A percentile compares a stretch with the other conserved stretches of the same genome.
These are phyloP conservation scores for Rotaria magnacalcarata DNA, from an alignment of 2,888 invertebrate species.

Conservation along the genomic window DNA sequence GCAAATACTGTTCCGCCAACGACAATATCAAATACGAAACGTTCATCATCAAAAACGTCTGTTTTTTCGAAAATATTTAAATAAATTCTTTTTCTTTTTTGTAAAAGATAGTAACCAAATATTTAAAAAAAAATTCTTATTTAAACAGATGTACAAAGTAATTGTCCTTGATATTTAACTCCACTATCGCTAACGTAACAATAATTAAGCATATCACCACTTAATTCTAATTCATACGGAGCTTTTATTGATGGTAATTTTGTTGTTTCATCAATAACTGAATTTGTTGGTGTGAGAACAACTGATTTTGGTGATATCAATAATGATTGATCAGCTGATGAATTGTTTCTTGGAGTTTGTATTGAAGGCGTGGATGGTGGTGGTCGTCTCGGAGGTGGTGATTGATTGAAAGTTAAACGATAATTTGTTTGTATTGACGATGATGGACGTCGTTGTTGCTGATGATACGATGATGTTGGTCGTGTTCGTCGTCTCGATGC, in stretches of 20 bases:
- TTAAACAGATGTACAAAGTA: background rate
- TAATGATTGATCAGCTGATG: background rate
- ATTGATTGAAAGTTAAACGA: background rate
- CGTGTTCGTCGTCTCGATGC: background rate
- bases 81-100: background rate
- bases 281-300: background rate
- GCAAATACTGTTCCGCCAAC: background rate
- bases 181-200: constrained; percentile 10
- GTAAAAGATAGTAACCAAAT: background rate
- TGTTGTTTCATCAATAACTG: background rate
- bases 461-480: background rate
- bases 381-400: background rate
- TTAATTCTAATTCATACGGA: background rate
- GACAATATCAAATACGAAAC: background rate
- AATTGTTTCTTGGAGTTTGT: background rate
- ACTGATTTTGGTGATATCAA: background rate
- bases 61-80: background rate
- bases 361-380: background rate
- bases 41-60: background rate
- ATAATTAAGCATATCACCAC: background rate
- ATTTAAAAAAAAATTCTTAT: background rate
- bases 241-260: background rate
- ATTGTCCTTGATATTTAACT: constrained; percentile 13
- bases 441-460: background rate
- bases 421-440: background rate